Conservation (phyloP, 2,888 invertebrate species). For the Stramonita haemastoma region DNA sequence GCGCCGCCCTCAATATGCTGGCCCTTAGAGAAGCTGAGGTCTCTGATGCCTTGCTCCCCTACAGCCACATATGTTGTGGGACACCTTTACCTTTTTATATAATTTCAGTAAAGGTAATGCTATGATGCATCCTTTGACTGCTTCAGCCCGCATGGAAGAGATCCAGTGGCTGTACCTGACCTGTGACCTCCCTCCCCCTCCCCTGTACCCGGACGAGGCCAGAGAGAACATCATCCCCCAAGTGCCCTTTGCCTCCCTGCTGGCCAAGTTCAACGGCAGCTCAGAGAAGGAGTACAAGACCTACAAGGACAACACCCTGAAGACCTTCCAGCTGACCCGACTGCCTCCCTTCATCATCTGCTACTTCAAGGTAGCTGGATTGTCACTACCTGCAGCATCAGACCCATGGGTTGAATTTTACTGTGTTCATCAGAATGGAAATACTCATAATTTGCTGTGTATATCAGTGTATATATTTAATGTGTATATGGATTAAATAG, state of each 20-base stretch:
- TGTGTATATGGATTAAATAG: too few relatives aligned
- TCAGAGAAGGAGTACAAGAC: slow-evolving; percentile 99
- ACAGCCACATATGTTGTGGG: too few relatives aligned
- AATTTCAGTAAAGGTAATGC: too few relatives aligned
- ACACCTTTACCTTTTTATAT: too few relatives aligned
- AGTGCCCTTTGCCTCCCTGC: slow-evolving; percentile 93
- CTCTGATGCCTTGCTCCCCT: too few relatives aligned
- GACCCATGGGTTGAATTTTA: too few relatives aligned
- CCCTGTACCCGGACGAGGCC: slow-evolving; percentile 95
- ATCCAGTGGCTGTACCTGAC: slow-evolving; percentile 97
- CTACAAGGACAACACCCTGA: slow-evolving; percentile 98
- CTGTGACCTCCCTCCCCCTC: slow-evolving; percentile 97
- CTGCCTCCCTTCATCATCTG: slow-evolving; percentile 96
- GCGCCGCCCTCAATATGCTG: too few relatives aligned
- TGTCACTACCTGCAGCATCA: too few relatives aligned
- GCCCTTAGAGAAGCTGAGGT: too few relatives aligned
- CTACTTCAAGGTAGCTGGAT: slow-evolving; percentile 86
- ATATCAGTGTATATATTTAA: too few relatives aligned
- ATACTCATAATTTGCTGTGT: background rate
- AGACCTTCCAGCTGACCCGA: slow-evolving; percentile 95
- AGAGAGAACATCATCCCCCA: slow-evolving; percentile 99
- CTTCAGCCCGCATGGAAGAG: slow-evolving; percentile 81
- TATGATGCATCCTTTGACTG: too few relatives aligned
- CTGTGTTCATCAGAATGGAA: too few relatives aligned
- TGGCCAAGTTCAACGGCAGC: slow-evolving; percentile 97